A percentile compares a stretch with the other conserved stretches of the same genome.
Evolutionary conservation across 2,797 vertebrate genomes (phyloP).

Genomic region (Melanotaenia nigrans): DNA sequence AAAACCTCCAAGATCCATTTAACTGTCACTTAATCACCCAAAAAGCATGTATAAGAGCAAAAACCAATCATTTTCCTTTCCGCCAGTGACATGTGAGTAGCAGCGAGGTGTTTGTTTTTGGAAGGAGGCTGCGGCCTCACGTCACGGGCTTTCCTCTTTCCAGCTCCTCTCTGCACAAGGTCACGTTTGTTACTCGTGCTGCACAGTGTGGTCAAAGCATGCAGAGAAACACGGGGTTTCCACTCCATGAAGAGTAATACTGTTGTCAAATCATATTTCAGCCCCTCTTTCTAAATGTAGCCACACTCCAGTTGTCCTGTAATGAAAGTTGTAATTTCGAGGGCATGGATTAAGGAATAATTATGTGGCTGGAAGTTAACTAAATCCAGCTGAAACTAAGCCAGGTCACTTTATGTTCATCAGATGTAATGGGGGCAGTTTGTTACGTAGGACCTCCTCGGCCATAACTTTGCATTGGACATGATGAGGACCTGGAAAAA

Average conservation of each 20-base stretch:
- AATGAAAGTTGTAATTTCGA: conserved; percentile 18
- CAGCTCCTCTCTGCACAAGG: conserved; percentile 29
- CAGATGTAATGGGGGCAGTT: conserved; percentile 35
- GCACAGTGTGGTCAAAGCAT: conserved; percentile 54
- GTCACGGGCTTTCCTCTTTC: conserved; percentile 44
- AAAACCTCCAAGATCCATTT: background rate
- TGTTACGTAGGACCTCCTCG: conserved; percentile 16
- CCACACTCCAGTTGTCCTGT: conserved; percentile 19
- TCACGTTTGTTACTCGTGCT: conserved; percentile 56
- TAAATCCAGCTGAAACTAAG: background rate
- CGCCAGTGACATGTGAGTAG: conserved; percentile 16
- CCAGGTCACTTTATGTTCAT: background rate
- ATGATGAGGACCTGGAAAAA: conserved; percentile 13
- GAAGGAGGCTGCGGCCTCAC: conserved; percentile 36
- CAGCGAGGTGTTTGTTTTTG: conserved; percentile 51
- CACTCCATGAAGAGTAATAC: conserved; percentile 44
- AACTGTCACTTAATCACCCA: background rate
- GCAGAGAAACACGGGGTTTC: conserved; percentile 62
- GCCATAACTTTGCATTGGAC: conserved; percentile 24
- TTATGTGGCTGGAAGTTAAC: background rate
- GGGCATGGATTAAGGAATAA: background rate
- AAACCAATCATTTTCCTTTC: conserved; percentile 44
- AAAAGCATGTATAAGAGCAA: background rate
- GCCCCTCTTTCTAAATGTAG: conserved; percentile 41
- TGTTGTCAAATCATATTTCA: conserved; percentile 43